phyloP scores from a whole-genome alignment of 2,113 vertebrate species.

The Muscicapa adusta region DNA sequence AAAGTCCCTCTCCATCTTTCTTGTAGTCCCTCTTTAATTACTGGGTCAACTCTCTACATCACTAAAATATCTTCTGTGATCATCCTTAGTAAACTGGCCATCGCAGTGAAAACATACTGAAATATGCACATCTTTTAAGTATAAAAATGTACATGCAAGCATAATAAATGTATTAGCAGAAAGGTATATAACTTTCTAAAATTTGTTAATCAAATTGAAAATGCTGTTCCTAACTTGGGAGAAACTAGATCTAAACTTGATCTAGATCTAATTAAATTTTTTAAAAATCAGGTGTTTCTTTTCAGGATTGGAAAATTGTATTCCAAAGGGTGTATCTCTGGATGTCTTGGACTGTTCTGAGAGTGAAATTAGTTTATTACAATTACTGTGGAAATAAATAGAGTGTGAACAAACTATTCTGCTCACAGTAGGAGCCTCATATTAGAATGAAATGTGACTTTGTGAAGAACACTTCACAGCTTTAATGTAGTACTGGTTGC shows the following conservation, averaged over 20 bases:
- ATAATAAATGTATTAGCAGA: not conserved
- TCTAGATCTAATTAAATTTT: not conserved
- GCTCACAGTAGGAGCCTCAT: not conserved
- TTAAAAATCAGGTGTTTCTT: not conserved
- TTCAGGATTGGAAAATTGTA: not conserved
- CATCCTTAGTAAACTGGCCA: not conserved
- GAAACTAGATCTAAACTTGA: not conserved
- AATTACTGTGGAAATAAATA: constrained; percentile 11
- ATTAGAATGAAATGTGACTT: not conserved
- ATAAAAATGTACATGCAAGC: not conserved
- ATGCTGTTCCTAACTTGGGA: not conserved
- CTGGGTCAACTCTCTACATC: not conserved
- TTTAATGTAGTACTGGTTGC: not conserved
- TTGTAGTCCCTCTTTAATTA: not conserved
- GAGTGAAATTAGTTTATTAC: not conserved
- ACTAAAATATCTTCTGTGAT: not conserved
- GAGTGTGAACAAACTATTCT: constrained; percentile 15
- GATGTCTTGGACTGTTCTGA: not conserved
- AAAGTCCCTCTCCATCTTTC: not conserved
- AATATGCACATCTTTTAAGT: not conserved
- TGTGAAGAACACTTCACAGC: not conserved
- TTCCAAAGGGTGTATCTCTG: not conserved
- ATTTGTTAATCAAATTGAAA: not conserved
- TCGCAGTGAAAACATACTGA: not conserved
- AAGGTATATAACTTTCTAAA: not conserved